Base-by-base conservation (phyloP, 2,888 invertebrate genomes). In the Thymelicus sylvestris region DNA sequence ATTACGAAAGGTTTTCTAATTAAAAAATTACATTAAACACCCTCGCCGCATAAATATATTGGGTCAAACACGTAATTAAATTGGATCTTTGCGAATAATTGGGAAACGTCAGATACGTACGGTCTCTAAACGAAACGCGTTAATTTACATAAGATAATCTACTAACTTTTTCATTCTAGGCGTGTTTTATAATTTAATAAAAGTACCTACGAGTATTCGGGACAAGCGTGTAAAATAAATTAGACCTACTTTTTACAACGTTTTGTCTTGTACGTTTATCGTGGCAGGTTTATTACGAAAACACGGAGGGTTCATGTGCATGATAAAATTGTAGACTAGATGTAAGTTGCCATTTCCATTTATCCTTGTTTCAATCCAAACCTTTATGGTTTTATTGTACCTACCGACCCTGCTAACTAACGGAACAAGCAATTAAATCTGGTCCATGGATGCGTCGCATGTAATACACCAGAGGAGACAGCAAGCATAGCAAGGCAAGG, bases 131-230 rank as follows among this genome's bases (percentile, higher is more conserved):
- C 61, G 61, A 64, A 69, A 64, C 39, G 69, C 64, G 57, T 69
- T 69, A 69, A 69, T 64, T 69, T 69, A 69, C 69, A 64, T 69
- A 69, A 64, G 69, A 59, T 69, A 69, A 69, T 69, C 64, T 59
- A 24, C 57, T 48, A 47, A 38, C 59, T 69, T 64, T 60, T 41
- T 69, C 64, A 57, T 64, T 55, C 47, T 69, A 39, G 31, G 47
- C 31, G 24, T 59, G 50, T 69, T 69, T 64, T 48, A 59, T 57
- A 41, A 60, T 38, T 38, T 55, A 55, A 55, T 55, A 55, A 55
- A 55, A 55, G 19, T 24, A 63, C 57, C 31, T 31, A 31, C 10
- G 38, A 63, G 44, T 38, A 59, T 50, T 67, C 12, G 44, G 68
- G 48, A 31, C 47, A 63, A 63, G 55, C 57, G 19, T 62, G 57